Evolutionary conservation across 2,797 vertebrate species (phyloP), one percentile per base, ranked within the genome.

Genomic region (Siniperca undulata): DNA sequence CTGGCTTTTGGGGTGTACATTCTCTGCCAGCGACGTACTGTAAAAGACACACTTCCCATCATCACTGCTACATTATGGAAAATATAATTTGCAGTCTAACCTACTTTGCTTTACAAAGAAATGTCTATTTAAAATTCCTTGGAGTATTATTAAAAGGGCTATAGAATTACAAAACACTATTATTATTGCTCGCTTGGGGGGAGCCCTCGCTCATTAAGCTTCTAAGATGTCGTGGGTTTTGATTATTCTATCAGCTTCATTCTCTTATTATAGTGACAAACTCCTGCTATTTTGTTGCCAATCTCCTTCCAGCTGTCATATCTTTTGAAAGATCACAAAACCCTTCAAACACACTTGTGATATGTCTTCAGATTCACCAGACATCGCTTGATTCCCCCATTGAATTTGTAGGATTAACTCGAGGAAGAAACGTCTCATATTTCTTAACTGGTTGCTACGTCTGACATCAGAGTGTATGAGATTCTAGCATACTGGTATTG

Each of bases 81-180:
- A 90, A 89, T 91, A 87, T 89, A 77, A 89, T 92, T 80, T 82
- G 64, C 85, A 85, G 70, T 79, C 83, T 91, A 94, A 92, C 90
- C 92, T 93, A 94, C 88, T 93, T 94, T 93, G 84, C 83, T 88
- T 87, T 87, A 89, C 90, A 94, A 93, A 94, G 92, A 89, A 92
- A 90, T 78, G 89, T 90, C 85, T 90, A 89, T 86, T 93, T 82
- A 87, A 89, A 91, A 92, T 90, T 86, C 93, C 93, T 93, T 62
- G 56, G 93, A 89, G 94, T 87, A 89, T 95, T 92, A 90, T 95
- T 93, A 93, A 91, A 94, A 92, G 87, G 85, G 90, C 91, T 93
- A 94, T 92, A 92, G 90, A 92, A 94, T 94, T 93, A 93, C 93
- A 94, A 94, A 93, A 95, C 92, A 91, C 90, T 90, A 86, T 93